Evolutionary conservation across 2,888 invertebrate genomes (phyloP).

Genomic region (Oligia strigilis): DNA sequence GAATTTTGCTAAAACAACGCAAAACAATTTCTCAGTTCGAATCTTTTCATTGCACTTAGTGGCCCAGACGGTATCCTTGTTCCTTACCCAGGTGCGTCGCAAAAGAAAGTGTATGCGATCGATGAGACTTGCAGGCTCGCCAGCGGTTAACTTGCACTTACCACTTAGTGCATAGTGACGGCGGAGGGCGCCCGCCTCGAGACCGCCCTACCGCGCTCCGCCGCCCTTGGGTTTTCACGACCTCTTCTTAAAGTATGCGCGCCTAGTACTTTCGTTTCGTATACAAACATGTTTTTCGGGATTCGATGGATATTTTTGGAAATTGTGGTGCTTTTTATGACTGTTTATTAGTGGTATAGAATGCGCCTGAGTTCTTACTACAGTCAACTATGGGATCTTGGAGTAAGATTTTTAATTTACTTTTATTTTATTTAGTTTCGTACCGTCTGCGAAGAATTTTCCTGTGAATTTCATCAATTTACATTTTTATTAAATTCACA

Average conservation of each 20-base stretch:
- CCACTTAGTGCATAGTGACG: conserved; percentile 85
- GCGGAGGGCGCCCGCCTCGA: conserved; percentile 80
- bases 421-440: neutral
- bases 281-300: conserved; percentile 41
- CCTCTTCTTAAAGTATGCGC: conserved; percentile 66
- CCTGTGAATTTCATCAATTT: neutral
- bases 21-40: neutral
- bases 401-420: conserved; percentile 70
- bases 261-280: conserved; percentile 70
- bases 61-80: conserved; percentile 52
- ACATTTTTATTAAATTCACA: neutral
- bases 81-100: conserved; percentile 64
- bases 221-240: conserved; percentile 68
- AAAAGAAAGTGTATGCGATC: conserved; percentile 83
- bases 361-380: conserved; percentile 77
- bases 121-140: conserved; percentile 77
- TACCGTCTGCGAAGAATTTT: neutral
- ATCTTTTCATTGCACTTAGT: conserved; percentile 19
- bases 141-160: conserved; percentile 81
- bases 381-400: conserved; percentile 77
- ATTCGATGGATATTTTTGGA: conserved; percentile 46
- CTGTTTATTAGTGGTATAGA: conserved; percentile 35
- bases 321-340: conserved; percentile 40
- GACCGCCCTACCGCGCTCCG: conserved; percentile 65
- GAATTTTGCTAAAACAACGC: neutral